Conservation (phyloP, 2,888 invertebrate genomes). For the Seira ritae region DNA sequence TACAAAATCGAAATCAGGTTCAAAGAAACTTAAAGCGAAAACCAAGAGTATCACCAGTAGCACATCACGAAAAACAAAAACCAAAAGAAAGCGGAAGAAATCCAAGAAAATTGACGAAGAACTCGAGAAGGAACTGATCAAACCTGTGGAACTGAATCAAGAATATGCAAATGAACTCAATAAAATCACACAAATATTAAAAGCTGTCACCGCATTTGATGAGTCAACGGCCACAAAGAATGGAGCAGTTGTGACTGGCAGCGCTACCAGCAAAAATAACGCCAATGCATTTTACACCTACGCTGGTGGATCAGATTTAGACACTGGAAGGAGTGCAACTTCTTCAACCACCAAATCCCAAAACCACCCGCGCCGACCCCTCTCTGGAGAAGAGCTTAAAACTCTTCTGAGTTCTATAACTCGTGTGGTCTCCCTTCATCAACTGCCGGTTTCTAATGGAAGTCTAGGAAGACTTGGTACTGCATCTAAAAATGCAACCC, state of each 20-base stretch:
- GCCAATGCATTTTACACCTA: background rate
- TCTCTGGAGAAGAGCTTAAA: conserved; percentile 46
- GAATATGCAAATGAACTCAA: conserved; percentile 39
- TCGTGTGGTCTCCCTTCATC: conserved; percentile 52
- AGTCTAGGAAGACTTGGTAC: background rate
- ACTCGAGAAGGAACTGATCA: conserved; percentile 15
- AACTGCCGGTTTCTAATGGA: conserved; percentile 26
- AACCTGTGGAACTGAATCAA: conserved; percentile 26
- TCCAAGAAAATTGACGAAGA: background rate
- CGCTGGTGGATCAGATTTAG: background rate
- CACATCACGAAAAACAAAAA: conserved; percentile 13
- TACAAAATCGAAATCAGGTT: no score
- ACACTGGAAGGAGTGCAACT: background rate
- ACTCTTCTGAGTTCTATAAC: conserved; percentile 53
- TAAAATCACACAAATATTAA: conserved; percentile 48
- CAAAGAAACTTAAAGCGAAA: background rate
- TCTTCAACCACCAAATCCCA: background rate
- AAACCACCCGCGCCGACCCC: conserved; percentile 20
- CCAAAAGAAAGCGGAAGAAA: conserved; percentile 11
- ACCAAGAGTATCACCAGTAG: background rate
- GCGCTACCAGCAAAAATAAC: background rate
- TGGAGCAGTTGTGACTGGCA: conserved; percentile 14
- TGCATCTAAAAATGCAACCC: background rate
- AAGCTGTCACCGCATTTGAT: conserved; percentile 46
- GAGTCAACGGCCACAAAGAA: conserved; percentile 19